These are phyloP conservation scores for Lordiphosa collinella DNA, from an alignment of 1,140 invertebrate genomes.

Conservation along the genomic window DNA sequence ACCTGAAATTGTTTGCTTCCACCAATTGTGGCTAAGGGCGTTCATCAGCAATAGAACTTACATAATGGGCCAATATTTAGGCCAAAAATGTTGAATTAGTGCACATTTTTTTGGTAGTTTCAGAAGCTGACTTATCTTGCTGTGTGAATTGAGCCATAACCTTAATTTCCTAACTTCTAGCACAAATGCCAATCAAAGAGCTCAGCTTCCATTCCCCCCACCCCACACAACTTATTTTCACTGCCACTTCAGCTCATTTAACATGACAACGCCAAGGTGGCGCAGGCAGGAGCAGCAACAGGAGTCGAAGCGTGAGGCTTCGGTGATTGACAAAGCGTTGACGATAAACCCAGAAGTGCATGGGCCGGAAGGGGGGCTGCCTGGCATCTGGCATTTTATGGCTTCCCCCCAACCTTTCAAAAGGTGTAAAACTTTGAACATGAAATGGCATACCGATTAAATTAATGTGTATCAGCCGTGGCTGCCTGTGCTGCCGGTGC, in stretches of 20 bases:
- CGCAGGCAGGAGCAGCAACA: slow-evolving; percentile 3
- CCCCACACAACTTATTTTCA: slow-evolving; percentile 5
- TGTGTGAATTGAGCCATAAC: slow-evolving; percentile 5
- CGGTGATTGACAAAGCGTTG: slow-evolving; percentile 14
- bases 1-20: no score
- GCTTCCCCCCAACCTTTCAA: slow-evolving; percentile 6
- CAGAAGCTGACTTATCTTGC: not conserved
- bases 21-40: no score
- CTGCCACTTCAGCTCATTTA: slow-evolving; percentile 21
- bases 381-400: slow-evolving; percentile 30
- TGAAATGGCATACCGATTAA: slow-evolving; percentile 49
- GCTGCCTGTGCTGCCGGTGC: not conserved
- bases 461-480: slow-evolving; percentile 36
- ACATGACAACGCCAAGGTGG: slow-evolving; percentile 16
- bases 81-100: no score
- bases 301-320: slow-evolving; percentile 1
- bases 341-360: not conserved
- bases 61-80: no score
- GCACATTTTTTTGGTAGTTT: no score
- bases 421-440: slow-evolving; percentile 52
- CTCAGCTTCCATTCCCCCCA: not conserved
- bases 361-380: not conserved
- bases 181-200: slow-evolving; percentile 6
- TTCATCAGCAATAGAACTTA: no score
- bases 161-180: slow-evolving; percentile 2